Percentiles rank a stretch among this genome's conserved stretches.
Evolutionary conservation across 1,140 invertebrate species (phyloP).

Genomic region (Theocolax elegans): DNA sequence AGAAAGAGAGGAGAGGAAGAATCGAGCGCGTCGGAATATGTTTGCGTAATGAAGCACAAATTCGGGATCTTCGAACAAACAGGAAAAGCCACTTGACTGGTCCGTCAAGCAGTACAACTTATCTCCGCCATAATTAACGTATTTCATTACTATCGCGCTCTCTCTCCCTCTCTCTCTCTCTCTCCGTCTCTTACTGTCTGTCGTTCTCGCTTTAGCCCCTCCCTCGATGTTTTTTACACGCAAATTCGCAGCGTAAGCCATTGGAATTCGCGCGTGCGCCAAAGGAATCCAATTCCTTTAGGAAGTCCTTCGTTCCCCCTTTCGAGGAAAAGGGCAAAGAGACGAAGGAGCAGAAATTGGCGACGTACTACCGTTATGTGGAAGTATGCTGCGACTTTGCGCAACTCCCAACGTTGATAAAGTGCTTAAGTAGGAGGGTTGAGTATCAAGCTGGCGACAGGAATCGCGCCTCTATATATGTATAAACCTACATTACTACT

Average conservation of each 20-base stretch:
- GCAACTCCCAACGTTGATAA: too few species aligned
- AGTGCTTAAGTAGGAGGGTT: too few species aligned
- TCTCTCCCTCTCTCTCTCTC: not conserved
- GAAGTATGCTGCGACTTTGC: too few species aligned
- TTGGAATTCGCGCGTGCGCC: not conserved
- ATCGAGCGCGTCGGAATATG: conserved; percentile 30
- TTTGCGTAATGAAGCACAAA: conserved; percentile 40
- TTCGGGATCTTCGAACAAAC: conserved; percentile 29
- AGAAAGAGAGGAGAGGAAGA: conserved; percentile 2
- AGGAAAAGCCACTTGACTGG: conserved; percentile 38
- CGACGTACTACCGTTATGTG: too few species aligned
- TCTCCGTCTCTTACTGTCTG: not conserved
- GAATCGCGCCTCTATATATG: too few species aligned
- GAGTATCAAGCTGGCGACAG: too few species aligned
- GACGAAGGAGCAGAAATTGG: not conserved
- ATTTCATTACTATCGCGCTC: conserved; percentile 3
- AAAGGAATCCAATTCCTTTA: not conserved
- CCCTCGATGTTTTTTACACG: not conserved
- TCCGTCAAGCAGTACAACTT: conserved; percentile 17
- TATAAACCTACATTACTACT: too few species aligned
- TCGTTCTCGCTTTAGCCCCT: not conserved
- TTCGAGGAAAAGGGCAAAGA: not conserved
- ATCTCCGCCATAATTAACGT: conserved; percentile 35
- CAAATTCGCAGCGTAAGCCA: conserved; percentile 5
- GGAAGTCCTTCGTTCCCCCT: not conserved